phyloP scores from a whole-genome alignment of 1,140 invertebrate genomes.

The Orussus abietinus region DNA sequence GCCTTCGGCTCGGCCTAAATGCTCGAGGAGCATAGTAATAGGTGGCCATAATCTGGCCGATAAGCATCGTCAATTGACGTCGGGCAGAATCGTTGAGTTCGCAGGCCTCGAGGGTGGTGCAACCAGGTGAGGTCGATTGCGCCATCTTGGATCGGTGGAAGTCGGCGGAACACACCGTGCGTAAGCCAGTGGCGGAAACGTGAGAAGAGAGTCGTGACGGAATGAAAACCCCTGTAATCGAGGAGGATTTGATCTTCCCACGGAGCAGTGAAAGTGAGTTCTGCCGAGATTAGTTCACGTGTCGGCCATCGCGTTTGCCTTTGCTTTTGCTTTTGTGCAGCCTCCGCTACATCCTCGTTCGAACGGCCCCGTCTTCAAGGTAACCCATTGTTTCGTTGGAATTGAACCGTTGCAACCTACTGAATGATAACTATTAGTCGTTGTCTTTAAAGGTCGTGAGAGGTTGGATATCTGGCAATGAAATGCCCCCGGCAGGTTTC shows the following conservation, averaged over 20 bases:
- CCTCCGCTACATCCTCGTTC: conserved; percentile 30
- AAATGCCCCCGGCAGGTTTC: no score
- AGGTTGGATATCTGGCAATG: conserved; percentile 32
- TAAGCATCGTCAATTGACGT: no score
- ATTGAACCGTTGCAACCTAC: conserved; percentile 32
- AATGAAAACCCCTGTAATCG: conserved; percentile 36
- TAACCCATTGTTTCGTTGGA: conserved; percentile 38
- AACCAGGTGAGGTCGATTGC: no score
- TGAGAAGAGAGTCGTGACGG: no score
- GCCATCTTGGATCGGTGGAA: no score
- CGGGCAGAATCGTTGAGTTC: no score
- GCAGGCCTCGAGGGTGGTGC: no score
- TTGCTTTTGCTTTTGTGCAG: conserved; percentile 34
- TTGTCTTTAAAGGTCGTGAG: conserved; percentile 34
- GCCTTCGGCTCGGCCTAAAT: no score
- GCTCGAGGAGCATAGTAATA: no score
- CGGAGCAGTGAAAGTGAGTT: conserved; percentile 41
- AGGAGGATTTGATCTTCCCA: conserved; percentile 40
- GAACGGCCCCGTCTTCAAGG: conserved; percentile 30
- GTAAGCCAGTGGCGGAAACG: no score
- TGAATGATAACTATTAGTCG: conserved; percentile 26
- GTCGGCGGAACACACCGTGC: no score
- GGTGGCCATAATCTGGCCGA: no score
- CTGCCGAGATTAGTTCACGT: conserved; percentile 38
- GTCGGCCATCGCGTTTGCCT: conserved; percentile 31